These are phyloP conservation scores for Actenoides hombroni DNA, from an alignment of 2,113 vertebrate genomes.

Conservation along the genomic window DNA sequence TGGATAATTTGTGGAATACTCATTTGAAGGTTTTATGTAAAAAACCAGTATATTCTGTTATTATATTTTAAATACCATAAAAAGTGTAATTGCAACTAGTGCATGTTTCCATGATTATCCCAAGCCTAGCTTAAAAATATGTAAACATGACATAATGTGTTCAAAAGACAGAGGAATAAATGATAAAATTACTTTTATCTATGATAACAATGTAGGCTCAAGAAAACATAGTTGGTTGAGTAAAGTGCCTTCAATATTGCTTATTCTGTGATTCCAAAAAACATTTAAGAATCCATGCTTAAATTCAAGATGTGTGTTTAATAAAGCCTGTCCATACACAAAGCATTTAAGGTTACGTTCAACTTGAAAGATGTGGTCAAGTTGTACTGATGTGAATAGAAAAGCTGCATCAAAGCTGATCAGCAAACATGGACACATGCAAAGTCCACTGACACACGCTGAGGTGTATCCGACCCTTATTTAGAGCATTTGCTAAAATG, in stretches of 20 bases:
- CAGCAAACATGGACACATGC: background rate
- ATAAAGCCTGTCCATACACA: background rate
- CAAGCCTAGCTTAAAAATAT: background rate
- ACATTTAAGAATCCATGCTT: background rate
- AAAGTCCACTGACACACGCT: fast-evolving
- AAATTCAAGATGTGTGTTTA: background rate
- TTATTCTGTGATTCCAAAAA: background rate
- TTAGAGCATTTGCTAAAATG: background rate
- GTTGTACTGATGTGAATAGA: background rate
- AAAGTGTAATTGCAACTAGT: background rate
- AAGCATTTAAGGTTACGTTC: background rate
- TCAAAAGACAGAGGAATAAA: background rate
- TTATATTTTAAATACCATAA: background rate
- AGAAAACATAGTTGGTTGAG: background rate
- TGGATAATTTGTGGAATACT: background rate
- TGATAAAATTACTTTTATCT: background rate
- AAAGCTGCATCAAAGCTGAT: background rate
- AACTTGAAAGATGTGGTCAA: background rate
- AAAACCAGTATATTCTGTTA: background rate
- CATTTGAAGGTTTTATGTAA: background rate
- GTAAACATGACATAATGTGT: background rate
- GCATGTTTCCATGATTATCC: background rate
- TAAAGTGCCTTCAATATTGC: background rate
- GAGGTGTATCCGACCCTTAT: background rate
- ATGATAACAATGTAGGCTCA: background rate